These are phyloP conservation scores for Acestrorhynchus altus DNA, from an alignment of 2,797 vertebrate species.

Conservation along the genomic window DNA sequence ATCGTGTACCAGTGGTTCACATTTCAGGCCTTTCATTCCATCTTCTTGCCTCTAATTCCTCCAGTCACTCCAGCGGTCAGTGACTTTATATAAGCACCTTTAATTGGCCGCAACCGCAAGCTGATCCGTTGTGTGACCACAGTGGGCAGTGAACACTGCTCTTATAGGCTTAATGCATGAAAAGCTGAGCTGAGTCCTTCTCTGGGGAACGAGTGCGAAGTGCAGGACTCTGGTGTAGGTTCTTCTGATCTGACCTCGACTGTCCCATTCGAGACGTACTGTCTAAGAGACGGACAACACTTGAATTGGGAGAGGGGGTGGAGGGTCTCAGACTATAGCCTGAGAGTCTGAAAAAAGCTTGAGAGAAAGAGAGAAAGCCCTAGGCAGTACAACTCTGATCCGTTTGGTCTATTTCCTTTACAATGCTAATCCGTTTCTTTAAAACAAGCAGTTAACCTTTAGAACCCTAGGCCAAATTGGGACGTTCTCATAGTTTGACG, in stretches of 20 bases:
- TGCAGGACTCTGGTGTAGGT: constrained; percentile 21
- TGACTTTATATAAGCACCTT: constrained; percentile 53
- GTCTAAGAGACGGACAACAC: constrained; percentile 45
- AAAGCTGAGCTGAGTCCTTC: constrained; percentile 48
- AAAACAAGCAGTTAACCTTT: constrained; percentile 6
- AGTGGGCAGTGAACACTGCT: constrained; percentile 26
- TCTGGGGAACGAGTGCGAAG: constrained; percentile 34
- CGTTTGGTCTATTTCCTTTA: not conserved
- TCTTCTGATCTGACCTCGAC: constrained; percentile 32
- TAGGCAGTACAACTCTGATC: not conserved
- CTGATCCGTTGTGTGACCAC: constrained; percentile 36
- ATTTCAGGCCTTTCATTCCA: constrained; percentile 32
- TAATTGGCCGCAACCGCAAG: constrained; percentile 58
- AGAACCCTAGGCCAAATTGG: too few species aligned
- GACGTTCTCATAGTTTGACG: too few species aligned
- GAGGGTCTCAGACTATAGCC: constrained; percentile 50
- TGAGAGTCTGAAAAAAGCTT: constrained; percentile 34
- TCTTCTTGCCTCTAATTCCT: constrained; percentile 32
- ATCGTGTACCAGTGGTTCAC: constrained; percentile 15
- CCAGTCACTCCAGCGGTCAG: constrained; percentile 26
- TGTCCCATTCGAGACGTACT: constrained; percentile 40
- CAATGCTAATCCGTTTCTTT: constrained; percentile 17
- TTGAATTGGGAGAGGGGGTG: constrained; percentile 50
- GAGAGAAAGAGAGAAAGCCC: constrained; percentile 5
- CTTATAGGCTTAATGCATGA: not conserved